phyloP scores from a whole-genome alignment of 2,113 vertebrate species.

The Irena cyanogastra region DNA sequence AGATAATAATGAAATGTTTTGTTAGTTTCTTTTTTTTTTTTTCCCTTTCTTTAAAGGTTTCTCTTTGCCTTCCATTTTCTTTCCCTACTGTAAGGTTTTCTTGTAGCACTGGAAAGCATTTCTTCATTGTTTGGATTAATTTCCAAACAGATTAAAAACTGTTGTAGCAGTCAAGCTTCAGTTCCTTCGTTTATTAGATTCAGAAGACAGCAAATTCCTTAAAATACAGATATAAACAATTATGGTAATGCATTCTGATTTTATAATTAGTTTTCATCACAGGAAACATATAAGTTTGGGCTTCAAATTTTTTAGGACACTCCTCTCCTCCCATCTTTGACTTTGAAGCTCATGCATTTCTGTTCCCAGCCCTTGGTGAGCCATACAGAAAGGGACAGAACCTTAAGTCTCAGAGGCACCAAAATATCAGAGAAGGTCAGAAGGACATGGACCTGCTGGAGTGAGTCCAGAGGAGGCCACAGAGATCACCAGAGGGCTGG shows the following conservation, averaged over 20 bases:
- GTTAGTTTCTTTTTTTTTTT: background rate
- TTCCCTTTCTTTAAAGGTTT: background rate
- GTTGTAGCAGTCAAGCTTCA: conserved; percentile 72
- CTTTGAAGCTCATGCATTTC: background rate
- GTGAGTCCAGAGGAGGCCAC: background rate
- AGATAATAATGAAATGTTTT: conserved; percentile 2
- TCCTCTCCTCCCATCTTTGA: background rate
- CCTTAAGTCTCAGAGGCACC: background rate
- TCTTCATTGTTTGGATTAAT: conserved; percentile 69
- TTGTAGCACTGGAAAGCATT: conserved; percentile 42
- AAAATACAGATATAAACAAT: conserved; percentile 74
- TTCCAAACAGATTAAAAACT: conserved; percentile 74
- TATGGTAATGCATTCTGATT: conserved; percentile 67
- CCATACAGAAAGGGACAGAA: background rate
- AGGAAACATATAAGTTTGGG: conserved; percentile 22
- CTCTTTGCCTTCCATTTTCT: conserved; percentile 25
- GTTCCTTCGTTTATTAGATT: conserved; percentile 72
- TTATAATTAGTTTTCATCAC: conserved; percentile 65
- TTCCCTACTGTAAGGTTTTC: conserved; percentile 48
- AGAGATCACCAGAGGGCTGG: background rate
- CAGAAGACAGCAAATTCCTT: conserved; percentile 73
- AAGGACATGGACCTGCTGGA: background rate
- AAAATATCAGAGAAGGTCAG: background rate
- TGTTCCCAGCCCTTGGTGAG: background rate
- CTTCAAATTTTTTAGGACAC: background rate